phyloP scores from a whole-genome alignment of 2,113 vertebrate species.

The Toxostoma redivivum region DNA sequence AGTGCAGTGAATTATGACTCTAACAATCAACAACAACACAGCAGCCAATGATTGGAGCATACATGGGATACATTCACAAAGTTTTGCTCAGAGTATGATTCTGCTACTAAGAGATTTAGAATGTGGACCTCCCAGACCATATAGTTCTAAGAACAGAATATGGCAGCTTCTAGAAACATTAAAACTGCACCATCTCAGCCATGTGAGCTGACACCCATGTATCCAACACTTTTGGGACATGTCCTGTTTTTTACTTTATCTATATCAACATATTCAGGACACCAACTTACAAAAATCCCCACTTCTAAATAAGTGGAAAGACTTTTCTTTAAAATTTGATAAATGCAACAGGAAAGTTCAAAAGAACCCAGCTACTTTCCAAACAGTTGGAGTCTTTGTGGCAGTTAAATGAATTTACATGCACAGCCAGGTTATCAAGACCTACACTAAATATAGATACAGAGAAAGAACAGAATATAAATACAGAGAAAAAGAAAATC shows the following conservation, averaged over 20 bases:
- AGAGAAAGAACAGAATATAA: not conserved
- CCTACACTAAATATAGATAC: not conserved
- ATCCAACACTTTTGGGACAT: not conserved
- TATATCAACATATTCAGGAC: constrained; percentile 18
- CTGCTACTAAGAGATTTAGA: not conserved
- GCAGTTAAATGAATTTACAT: not conserved
- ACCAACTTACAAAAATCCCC: not conserved
- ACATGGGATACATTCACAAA: not conserved
- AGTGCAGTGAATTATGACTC: not conserved
- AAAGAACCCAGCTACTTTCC: not conserved
- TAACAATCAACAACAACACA: not conserved
- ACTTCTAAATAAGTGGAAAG: not conserved
- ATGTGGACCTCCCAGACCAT: not conserved
- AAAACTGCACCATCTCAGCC: not conserved
- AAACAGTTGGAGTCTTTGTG: not conserved
- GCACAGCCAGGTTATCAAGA: not conserved
- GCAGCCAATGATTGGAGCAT: not conserved
- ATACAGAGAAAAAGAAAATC: not conserved
- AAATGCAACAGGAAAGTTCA: not conserved
- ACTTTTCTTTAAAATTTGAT: not conserved
- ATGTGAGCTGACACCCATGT: not conserved
- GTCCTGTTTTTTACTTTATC: not conserved
- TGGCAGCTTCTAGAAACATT: not conserved
- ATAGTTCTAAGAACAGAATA: constrained; percentile 9
- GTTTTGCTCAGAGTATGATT: not conserved